phyloP scores from a whole-genome alignment of 2,113 vertebrate genomes.

The Fregata magnificens region DNA sequence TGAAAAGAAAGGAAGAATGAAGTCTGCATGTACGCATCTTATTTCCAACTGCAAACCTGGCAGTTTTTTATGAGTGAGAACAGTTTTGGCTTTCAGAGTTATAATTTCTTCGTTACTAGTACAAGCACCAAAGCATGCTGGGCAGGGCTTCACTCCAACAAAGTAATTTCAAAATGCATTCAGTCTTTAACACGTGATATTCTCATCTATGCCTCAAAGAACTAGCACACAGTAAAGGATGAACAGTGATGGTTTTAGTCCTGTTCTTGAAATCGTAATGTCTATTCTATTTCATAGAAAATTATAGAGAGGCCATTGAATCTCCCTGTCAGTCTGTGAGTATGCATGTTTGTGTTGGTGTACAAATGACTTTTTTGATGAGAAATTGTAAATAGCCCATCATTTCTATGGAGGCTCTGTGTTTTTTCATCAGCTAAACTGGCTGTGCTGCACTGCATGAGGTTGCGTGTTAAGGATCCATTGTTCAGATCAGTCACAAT shows the following conservation, averaged over 20 bases:
- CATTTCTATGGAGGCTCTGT: background rate
- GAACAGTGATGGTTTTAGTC: background rate
- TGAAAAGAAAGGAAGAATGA: background rate
- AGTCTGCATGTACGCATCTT: background rate
- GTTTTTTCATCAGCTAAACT: background rate
- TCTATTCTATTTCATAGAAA: background rate
- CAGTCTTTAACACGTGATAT: background rate
- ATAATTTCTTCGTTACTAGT: background rate
- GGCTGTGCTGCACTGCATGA: background rate
- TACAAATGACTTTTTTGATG: constrained; percentile 7
- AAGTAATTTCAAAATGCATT: background rate
- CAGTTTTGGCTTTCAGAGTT: background rate
- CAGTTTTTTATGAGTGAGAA: background rate
- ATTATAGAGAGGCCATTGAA: background rate
- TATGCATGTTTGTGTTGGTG: background rate
- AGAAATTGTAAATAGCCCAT: background rate
- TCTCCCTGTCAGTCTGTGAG: background rate
- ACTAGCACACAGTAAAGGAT: background rate
- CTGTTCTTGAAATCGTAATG: background rate
- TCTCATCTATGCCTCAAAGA: background rate
- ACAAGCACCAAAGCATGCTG: background rate
- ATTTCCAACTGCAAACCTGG: background rate
- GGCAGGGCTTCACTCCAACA: background rate
- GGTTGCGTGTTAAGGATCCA: background rate
- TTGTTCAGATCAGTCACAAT: background rate